Percentiles rank a stretch among this genome's conserved stretches.
Conservation (phyloP, 2,113 vertebrate genomes). For the Morone saxatilis region DNA sequence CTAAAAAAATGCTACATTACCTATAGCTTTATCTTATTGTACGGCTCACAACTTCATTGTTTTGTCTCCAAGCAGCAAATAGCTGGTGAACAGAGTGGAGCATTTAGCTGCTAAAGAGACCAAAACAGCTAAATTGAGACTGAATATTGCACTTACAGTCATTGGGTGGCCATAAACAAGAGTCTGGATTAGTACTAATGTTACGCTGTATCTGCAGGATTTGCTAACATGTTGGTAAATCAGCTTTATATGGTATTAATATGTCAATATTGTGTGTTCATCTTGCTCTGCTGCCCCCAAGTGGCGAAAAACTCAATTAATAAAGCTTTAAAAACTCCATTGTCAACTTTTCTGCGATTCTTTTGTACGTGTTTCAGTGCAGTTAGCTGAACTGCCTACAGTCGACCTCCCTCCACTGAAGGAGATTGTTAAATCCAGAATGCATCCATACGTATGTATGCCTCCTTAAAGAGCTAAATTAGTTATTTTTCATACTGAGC, state of each 20-base stretch:
- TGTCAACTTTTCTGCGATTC: neutral
- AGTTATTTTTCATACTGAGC: neutral
- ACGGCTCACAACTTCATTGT: neutral
- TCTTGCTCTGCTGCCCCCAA: neutral
- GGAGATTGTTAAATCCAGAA: constrained; percentile 8
- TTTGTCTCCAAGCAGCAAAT: neutral
- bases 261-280: too few relatives aligned
- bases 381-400: neutral
- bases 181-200: too few relatives aligned
- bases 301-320: neutral
- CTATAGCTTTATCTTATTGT: neutral
- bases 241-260: neutral
- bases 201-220: too few relatives aligned
- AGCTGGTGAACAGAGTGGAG: too few relatives aligned
- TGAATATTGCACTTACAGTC: too few relatives aligned
- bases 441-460: neutral
- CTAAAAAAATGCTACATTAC: too few relatives aligned
- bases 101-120: too few relatives aligned
- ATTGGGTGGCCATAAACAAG: too few relatives aligned
- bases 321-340: too few relatives aligned
- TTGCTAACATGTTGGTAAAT: neutral
- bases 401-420: neutral
- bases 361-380: neutral
- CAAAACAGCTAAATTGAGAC: too few relatives aligned
- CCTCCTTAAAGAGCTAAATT: neutral